Evolutionary conservation across 2,797 vertebrate species (phyloP), one percentile per base, ranked within the genome.

Genomic region (Melanotaenia trifasciata): DNA sequence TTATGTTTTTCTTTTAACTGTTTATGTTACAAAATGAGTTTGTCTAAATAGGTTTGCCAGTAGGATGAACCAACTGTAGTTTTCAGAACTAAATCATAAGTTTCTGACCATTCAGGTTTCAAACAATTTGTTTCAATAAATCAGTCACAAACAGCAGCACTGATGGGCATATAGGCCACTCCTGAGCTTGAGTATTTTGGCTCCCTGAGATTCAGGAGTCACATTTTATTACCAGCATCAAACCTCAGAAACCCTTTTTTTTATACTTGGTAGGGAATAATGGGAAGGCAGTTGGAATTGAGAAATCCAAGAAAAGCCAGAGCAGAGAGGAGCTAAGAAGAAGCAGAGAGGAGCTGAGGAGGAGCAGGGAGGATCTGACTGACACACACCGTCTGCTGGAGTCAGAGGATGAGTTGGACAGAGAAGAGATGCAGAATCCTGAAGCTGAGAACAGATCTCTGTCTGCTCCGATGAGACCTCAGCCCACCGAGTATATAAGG

Each of bases 401-500:
- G 22, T 90, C 88, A 1, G 92, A 92, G 22, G 90, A 92, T 0
- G 91, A 93, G 63, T 74, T 91, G 53, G 93, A 95, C 60, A 84
- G 63, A 70, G 92, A 92, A 36, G 92, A 92, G 20, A 22, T 85
- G 58, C 65, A 82, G 61, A 92, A 54, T 77, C 81, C 84, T 0
- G 85, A 93, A 74, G 53, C 85, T 64, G 89, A 85, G 58, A 94
- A 90, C 77, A 95, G 92, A 80, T 95, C 96, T 1, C 75, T 97
- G 60, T 95, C 94, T 0, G 82, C 83, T 22, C 84, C 90, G 35
- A 94, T 91, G 86, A 94, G 60, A 85, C 90, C 96, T 3, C 94
- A 96, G 72, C 83, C 93, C 66, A 96, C 94, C 0, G 96, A 97
- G 13, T 95, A 95, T 51, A 96, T 96, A 74, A 92, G 94, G 97